Evolutionary conservation across 2,797 vertebrate species (phyloP), one percentile per base, ranked within the genome.

Genomic region (Octomys mimax): DNA sequence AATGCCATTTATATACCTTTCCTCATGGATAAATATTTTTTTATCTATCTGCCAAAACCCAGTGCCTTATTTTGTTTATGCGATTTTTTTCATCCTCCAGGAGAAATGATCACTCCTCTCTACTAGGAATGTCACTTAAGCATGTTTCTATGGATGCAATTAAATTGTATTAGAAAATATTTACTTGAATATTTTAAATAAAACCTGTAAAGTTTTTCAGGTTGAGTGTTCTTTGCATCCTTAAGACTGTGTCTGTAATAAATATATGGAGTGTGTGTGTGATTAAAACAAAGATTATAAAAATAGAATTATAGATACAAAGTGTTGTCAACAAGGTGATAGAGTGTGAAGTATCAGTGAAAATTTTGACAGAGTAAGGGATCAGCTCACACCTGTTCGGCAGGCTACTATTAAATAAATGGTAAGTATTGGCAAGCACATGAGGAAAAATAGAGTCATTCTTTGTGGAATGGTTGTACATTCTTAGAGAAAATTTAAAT

Each of bases 141-240:
- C 33, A 79, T 80, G 42, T 81, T 89, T 87, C n/a, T 87, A 61
- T 66, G 52, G 2, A 3, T 82, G 36, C 2, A 39, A 10, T 87
- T 70, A 84, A 1, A 85, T 3, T 62, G 18, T 11, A 61, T 62
- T 83, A 5, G 24, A 85, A 49, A 78, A 79, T 36, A 4, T 18
- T 86, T 87, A 42, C 52, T 62, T 77, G 49, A 33, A 79, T 64
- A 26, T 0, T 22, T 91, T 89, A 2, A 21, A 49, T 36, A n/a
- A 82, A 18, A 82, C 89, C 19, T 46, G 11, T 16, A 83, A 80
- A 24, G 86, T 95, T 82, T 82, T 68, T 82, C n/a, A 92, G 26
- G 11, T 88, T 14, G n/a, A 2, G 42, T 61, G 36, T 83, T 42
- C 16, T 66, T 88, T 91, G 18, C 3, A 66, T 66, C 87, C 6